Conservation (phyloP, 2,113 vertebrate species). For the Sebastes fasciatus region DNA sequence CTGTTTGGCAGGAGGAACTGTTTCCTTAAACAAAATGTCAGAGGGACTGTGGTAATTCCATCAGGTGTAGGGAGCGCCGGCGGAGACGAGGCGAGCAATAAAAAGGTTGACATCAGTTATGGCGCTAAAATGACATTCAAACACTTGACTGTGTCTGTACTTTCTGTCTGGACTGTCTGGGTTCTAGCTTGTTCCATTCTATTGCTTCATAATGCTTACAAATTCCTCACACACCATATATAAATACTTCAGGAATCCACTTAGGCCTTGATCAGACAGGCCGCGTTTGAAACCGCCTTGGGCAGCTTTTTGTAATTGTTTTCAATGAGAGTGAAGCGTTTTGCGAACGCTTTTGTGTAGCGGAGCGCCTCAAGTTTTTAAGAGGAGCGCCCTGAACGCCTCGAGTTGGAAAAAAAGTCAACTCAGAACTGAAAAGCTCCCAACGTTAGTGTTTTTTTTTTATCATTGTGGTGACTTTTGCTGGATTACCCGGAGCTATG, state of each 20-base stretch:
- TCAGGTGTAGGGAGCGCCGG: not conserved
- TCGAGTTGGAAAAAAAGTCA: no score
- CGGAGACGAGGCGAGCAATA: not conserved
- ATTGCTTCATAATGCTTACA: not conserved
- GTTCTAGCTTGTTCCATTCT: not conserved
- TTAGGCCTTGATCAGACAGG: no score
- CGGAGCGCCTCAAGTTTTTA: no score
- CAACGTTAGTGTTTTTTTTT: no score
- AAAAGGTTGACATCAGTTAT: not conserved
- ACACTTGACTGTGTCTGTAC: not conserved
- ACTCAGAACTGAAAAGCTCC: no score
- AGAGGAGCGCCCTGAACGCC: no score
- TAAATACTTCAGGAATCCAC: not conserved
- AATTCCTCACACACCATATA: not conserved
- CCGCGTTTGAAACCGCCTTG: no score
- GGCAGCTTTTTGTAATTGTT: no score
- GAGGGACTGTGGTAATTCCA: not conserved
- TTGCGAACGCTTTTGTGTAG: no score
- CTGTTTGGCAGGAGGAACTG: not conserved
- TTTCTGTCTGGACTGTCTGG: slow-evolving; percentile 9
- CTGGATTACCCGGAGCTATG: no score
- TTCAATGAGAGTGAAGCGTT: no score
- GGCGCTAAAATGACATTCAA: slow-evolving; percentile 7
- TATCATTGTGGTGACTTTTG: no score
- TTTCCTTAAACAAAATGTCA: slow-evolving; percentile 2